Evolutionary conservation across 2,888 invertebrate species (phyloP).

Genomic region (Philhelius pedissequus): DNA sequence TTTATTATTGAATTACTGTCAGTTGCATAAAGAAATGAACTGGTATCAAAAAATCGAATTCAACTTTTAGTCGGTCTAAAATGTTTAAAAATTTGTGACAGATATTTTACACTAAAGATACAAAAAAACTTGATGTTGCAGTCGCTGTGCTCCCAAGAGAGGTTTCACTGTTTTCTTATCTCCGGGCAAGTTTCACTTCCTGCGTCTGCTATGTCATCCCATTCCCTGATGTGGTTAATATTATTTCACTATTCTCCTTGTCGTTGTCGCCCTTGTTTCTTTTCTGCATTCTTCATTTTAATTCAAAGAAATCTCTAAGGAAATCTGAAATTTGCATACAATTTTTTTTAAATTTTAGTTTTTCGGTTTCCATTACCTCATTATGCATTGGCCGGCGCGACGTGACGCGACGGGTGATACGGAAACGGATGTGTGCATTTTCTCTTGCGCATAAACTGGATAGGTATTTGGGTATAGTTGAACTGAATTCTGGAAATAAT

Average conservation of each 20-base stretch:
- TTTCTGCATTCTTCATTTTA: constrained; percentile 25
- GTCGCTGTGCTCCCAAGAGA: background rate
- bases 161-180: background rate
- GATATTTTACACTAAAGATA: too few relatives aligned
- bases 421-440: constrained; percentile 20
- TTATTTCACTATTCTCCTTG: constrained; percentile 43
- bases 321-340: constrained; percentile 77
- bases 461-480: constrained; percentile 4
- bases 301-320: constrained; percentile 61
- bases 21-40: too few relatives aligned
- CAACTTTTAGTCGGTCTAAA: too few relatives aligned
- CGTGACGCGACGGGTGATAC: background rate
- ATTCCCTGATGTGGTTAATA: constrained; percentile 24
- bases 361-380: constrained; percentile 68
- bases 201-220: background rate
- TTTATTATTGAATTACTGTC: too few relatives aligned
- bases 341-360: constrained; percentile 75
- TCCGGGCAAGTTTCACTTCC: background rate
- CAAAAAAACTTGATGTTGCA: too few relatives aligned
- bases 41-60: too few relatives aligned
- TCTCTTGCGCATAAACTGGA: background rate
- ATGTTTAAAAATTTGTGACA: too few relatives aligned
- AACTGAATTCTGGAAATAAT: constrained; percentile 5
- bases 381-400: background rate
- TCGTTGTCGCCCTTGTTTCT: constrained; percentile 14